Conservation (phyloP, 2,888 invertebrate species). For the Macropis europaea region DNA sequence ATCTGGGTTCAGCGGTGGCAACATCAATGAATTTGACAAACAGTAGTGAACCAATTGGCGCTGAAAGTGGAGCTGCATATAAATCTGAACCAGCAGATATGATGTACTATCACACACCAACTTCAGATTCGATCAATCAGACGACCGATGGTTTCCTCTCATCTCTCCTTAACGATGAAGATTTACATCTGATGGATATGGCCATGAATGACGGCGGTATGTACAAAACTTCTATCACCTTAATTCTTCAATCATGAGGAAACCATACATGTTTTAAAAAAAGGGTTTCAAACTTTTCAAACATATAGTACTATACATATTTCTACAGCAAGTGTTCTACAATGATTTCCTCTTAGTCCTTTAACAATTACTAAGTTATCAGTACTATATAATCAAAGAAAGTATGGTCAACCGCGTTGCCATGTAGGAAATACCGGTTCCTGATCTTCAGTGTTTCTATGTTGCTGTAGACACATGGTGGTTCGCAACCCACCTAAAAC, state of each 20-base stretch:
- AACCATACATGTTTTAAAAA: too few relatives aligned
- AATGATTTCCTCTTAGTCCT: too few relatives aligned
- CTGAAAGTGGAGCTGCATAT: constrained; percentile 82
- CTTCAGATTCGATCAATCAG: constrained; percentile 85
- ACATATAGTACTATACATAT: too few relatives aligned
- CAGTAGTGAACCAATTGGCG: constrained; percentile 85
- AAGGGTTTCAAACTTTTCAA: too few relatives aligned
- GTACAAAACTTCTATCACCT: constrained; percentile 69
- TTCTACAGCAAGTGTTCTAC: too few relatives aligned
- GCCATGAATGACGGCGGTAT: constrained; percentile 93
- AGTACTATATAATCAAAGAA: too few relatives aligned
- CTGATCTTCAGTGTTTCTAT: too few relatives aligned
- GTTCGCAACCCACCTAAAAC: too few relatives aligned
- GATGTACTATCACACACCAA: constrained; percentile 86
- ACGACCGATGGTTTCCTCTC: constrained; percentile 93
- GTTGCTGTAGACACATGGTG: too few relatives aligned
- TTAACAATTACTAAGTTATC: too few relatives aligned
- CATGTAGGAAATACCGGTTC: too few relatives aligned
- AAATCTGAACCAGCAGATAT: constrained; percentile 88
- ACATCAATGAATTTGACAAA: constrained; percentile 90
- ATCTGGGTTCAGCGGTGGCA: constrained; percentile 87
- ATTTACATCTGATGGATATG: constrained; percentile 95
- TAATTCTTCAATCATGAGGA: not conserved
- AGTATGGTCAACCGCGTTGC: too few relatives aligned
- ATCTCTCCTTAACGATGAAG: constrained; percentile 93